These are phyloP conservation scores for Cylas formicarius DNA, from an alignment of 1,140 invertebrate species.

Conservation along the genomic window DNA sequence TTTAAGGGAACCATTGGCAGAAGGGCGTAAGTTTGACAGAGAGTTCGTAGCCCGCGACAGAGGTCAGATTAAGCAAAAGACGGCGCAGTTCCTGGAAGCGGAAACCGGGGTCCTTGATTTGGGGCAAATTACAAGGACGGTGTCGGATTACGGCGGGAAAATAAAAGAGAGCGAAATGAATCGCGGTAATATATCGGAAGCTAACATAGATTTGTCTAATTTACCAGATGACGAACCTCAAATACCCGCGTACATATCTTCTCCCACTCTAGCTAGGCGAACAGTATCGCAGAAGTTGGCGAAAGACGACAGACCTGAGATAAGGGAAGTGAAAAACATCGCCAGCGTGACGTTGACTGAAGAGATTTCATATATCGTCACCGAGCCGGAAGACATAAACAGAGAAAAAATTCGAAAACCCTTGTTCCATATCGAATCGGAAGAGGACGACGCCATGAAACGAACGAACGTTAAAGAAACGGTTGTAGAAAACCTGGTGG, in stretches of 20 bases:
- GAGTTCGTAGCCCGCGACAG: no score
- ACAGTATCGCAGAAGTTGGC: slow-evolving; percentile 26
- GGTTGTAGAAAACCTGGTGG: slow-evolving; percentile 31
- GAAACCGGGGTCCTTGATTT: not conserved
- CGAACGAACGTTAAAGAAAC: slow-evolving; percentile 35
- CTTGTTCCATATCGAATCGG: slow-evolving; percentile 41
- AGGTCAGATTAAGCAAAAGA: slow-evolving; percentile 21
- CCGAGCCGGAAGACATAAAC: slow-evolving; percentile 25
- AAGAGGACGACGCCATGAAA: slow-evolving; percentile 33
- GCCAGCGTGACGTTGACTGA: slow-evolving; percentile 18
- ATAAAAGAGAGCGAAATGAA: slow-evolving; percentile 9
- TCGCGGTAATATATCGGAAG: slow-evolving; percentile 22
- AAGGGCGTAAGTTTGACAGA: no score
- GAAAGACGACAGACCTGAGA: slow-evolving; percentile 24
- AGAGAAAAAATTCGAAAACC: slow-evolving; percentile 24
- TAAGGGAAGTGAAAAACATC: slow-evolving; percentile 24
- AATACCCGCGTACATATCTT: slow-evolving; percentile 25
- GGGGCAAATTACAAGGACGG: slow-evolving; percentile 21
- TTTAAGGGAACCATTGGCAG: slow-evolving; percentile 1
- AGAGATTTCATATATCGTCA: slow-evolving; percentile 26
- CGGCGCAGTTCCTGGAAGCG: slow-evolving; percentile 19
- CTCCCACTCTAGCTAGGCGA: slow-evolving; percentile 26
- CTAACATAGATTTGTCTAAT: slow-evolving; percentile 29
- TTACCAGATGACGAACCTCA: slow-evolving; percentile 16
- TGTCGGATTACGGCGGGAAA: slow-evolving; percentile 21